Percentiles rank a stretch among this genome's conserved stretches.
These are phyloP conservation scores for Cantharis nigra DNA, from an alignment of 2,888 invertebrate genomes.

Conservation along the genomic window DNA sequence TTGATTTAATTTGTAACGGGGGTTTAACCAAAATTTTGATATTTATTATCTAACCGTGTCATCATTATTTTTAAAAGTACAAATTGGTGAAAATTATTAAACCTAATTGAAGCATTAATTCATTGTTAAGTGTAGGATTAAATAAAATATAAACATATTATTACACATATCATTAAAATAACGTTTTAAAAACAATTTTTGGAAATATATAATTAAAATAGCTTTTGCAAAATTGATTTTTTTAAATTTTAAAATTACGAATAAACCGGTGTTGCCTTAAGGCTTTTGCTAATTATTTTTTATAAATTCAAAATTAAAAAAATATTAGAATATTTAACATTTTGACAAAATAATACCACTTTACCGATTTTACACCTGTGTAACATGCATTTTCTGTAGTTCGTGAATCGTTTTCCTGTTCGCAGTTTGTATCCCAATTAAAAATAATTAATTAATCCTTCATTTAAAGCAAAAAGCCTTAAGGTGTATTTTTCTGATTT, in stretches of 20 bases:
- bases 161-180: not conserved
- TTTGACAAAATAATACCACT: not conserved
- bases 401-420: not conserved
- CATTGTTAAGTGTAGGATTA: not conserved
- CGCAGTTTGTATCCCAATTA: not conserved
- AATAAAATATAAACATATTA: not conserved
- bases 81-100: not conserved
- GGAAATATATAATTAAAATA: not conserved
- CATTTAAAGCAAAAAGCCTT: not conserved
- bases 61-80: constrained; percentile 5
- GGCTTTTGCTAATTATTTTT: not conserved
- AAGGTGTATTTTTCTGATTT: not conserved
- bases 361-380: not conserved
- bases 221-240: not conserved
- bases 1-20: constrained; percentile 23
- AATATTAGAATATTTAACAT: no score
- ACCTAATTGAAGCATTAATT: not conserved
- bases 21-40: constrained; percentile 1
- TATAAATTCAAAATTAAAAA: no score
- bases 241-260: not conserved
- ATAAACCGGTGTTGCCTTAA: not conserved
- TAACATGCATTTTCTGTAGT: not conserved
- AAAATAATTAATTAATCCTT: not conserved
- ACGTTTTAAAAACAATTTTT: not conserved
- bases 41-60: constrained; percentile 17